Percentiles rank a stretch among this genome's conserved stretches.
Conservation (phyloP, 2,888 invertebrate species). For the Ichneumoninae sp. region DNA sequence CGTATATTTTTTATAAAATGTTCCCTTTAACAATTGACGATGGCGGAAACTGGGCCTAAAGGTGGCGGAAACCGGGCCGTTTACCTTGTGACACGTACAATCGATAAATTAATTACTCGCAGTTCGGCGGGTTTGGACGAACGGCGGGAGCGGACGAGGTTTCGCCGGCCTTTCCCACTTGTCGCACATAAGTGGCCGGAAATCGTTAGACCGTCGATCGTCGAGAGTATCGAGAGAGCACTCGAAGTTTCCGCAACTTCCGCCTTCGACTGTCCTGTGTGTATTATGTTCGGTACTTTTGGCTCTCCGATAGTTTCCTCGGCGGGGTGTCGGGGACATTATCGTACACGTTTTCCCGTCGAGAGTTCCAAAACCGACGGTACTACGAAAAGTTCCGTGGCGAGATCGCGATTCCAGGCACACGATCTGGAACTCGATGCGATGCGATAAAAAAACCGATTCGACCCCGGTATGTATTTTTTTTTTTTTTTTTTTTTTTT, state of each 20-base stretch:
- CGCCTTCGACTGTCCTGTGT: constrained; percentile 26
- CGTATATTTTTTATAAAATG: too few relatives aligned
- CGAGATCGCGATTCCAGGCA: constrained; percentile 1
- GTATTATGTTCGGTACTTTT: constrained; percentile 19
- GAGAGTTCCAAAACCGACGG: constrained; percentile 19
- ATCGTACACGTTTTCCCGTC: not conserved
- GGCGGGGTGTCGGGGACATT: not conserved
- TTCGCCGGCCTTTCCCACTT: constrained; percentile 1
- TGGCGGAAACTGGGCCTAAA: too few relatives aligned
- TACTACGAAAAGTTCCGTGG: constrained; percentile 49
- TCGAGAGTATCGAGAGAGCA: constrained; percentile 13
- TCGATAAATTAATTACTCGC: too few relatives aligned
- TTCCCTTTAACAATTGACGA: too few relatives aligned
- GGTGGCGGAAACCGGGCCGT: too few relatives aligned
- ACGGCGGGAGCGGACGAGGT: not conserved
- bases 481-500: not conserved
- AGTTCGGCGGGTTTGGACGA: not conserved
- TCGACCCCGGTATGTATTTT: not conserved
- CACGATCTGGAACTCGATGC: not conserved
- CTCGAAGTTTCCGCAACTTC: constrained; percentile 53
- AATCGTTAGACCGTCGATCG: constrained; percentile 33
- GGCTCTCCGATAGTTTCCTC: constrained; percentile 47
- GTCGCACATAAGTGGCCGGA: constrained; percentile 17
- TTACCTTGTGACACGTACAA: too few relatives aligned
- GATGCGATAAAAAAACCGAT: not conserved